Percentiles rank a stretch among this genome's conserved stretches.
phyloP scores from a whole-genome alignment of 2,888 invertebrate species.

The Theretra japonica region DNA sequence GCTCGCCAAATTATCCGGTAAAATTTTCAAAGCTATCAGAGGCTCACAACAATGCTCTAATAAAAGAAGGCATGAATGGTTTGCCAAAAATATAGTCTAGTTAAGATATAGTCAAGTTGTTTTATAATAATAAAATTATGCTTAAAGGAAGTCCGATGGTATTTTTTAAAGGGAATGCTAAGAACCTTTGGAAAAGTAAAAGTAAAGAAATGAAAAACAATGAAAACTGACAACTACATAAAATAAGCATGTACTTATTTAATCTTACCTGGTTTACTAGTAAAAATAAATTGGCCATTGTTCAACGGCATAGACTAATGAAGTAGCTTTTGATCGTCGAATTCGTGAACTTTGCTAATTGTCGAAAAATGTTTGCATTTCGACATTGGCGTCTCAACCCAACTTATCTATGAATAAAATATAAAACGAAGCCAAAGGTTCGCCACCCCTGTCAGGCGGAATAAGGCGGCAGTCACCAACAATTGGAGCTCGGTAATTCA shows the following conservation, averaged over 20 bases:
- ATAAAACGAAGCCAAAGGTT: background rate
- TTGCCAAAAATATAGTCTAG: background rate
- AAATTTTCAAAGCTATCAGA: background rate
- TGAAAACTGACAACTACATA: too few species aligned
- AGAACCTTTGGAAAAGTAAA: too few species aligned
- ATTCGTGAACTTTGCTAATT: background rate
- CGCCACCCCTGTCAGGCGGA: background rate
- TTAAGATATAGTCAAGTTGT: background rate
- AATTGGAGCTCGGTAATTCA: slow-evolving; percentile 7
- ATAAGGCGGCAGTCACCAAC: background rate
- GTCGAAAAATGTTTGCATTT: background rate
- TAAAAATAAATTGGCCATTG: too few species aligned
- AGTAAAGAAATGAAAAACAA: too few species aligned
- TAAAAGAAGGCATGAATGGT: background rate
- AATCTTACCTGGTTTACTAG: too few species aligned
- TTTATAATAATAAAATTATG: background rate
- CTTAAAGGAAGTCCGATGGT: too few species aligned
- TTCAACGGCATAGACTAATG: too few species aligned
- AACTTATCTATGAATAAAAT: too few species aligned
- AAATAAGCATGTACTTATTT: too few species aligned
- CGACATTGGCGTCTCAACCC: background rate
- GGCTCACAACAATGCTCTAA: background rate
- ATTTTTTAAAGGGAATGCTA: too few species aligned
- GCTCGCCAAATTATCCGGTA: background rate
- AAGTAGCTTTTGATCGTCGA: background rate